Percentiles rank a stretch among this genome's conserved stretches.
Evolutionary conservation across 2,888 invertebrate genomes (phyloP).

Genomic region (Yponomeuta malinellus): DNA sequence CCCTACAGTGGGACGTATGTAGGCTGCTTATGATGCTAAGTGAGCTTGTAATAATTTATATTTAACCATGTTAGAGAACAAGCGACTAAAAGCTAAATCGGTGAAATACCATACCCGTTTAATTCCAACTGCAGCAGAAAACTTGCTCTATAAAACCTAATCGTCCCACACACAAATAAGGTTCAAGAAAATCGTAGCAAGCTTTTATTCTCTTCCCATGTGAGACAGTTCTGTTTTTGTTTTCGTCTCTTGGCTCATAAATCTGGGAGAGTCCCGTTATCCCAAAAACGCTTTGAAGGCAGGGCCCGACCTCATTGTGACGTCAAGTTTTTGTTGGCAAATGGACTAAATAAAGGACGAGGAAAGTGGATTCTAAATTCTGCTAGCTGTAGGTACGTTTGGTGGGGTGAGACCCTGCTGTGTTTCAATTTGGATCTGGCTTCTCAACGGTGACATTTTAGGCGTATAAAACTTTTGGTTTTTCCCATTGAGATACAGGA

Average conservation of each 20-base stretch:
- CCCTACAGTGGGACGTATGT: no score
- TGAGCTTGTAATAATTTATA: no score
- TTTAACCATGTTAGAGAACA: no score
- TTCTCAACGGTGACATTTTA: no score
- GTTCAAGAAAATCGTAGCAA: not conserved
- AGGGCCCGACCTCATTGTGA: constrained; percentile 6
- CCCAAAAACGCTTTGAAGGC: constrained; percentile 19
- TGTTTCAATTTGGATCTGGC: not conserved
- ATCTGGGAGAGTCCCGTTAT: constrained; percentile 46
- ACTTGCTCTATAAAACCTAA: not conserved
- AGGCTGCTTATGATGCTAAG: no score
- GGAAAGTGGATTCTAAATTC: not conserved
- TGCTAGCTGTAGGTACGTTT: not conserved
- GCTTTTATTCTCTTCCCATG: constrained; percentile 7
- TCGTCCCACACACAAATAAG: not conserved
- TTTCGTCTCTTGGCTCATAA: constrained; percentile 31
- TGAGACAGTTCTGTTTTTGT: constrained; percentile 7
- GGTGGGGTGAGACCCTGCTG: not conserved
- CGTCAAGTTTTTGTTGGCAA: constrained; percentile 10
- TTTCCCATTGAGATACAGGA: no score
- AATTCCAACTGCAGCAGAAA: not conserved
- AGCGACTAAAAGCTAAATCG: no score
- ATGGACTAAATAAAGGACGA: not conserved
- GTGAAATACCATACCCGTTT: not conserved
- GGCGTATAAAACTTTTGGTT: no score